Base-by-base conservation (phyloP, 2,113 vertebrate genomes). In the Excalfactoria chinensis region DNA sequence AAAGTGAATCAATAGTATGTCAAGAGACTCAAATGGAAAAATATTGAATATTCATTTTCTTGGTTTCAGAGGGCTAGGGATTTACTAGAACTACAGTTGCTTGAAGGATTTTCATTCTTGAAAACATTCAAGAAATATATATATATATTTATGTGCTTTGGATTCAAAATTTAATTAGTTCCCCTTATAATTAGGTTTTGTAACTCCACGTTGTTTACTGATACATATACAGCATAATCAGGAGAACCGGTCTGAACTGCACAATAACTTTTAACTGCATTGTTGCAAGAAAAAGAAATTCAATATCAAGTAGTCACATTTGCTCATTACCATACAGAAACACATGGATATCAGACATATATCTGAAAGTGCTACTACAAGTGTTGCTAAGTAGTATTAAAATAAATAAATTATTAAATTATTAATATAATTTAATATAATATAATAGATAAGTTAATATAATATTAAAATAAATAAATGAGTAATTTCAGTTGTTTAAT, bases 41-140 rank as follows among this genome's bases (percentile, higher is more conserved):
- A 97, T 88, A 97, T 84, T 98, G 97, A 98, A 98, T 98, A 98
- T 98, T 98, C 97, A 98, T 98, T 97, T 97, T 95, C 97, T 96
- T 77, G 41, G 93, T 97, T 98, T 98, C 97, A 97, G 96, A 96
- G 95, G 96, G 82, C 84, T 80, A 96, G 91, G 95, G 97, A 98
- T 98, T 98, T 97, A 97, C 92, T 17, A 89, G 86, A 95, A 96
- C 88, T 85, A 53, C 73, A 97, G 90, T 86, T 96, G 95, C 97
- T 93, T 87, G 87, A 89, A 96, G 91, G 96, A 97, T 97, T 97
- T 97, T 97, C 26, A 1, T 93, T 92, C 94, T 92, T 93, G 76
- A 96, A 97, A 96, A 95, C 73, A 92, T 95, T 97, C 80, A 91
- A 56, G 18, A 56, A 95, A 95, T 97, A 95, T 97, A 96, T 96